Percentiles rank a stretch among this genome's conserved stretches.
These are phyloP conservation scores for Aphis craccivora DNA, from an alignment of 1,140 invertebrate species.

Conservation along the genomic window DNA sequence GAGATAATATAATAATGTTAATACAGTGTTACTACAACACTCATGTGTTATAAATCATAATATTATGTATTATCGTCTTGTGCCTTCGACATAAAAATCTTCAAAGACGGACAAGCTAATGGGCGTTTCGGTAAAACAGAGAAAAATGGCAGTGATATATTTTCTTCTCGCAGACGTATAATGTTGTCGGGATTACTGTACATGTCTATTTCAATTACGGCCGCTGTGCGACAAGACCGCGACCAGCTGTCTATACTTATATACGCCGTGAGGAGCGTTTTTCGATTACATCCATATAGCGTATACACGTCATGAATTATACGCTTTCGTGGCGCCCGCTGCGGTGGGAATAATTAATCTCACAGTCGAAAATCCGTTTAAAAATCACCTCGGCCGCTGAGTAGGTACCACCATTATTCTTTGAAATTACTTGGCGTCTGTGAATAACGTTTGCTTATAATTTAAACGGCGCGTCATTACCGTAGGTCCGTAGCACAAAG, in stretches of 20 bases:
- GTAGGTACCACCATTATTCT: neutral
- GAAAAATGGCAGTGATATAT: neutral
- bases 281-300: neutral
- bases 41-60: too few relatives aligned
- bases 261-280: neutral
- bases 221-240: neutral
- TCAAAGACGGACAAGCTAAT: too few relatives aligned
- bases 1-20: too few relatives aligned
- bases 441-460: constrained; percentile 11
- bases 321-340: neutral
- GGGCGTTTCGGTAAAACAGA: too few relatives aligned
- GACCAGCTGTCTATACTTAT: too few relatives aligned
- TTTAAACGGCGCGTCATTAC: neutral
- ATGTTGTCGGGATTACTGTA: neutral
- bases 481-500: neutral
- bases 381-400: constrained; percentile 1
- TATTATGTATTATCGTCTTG: too few relatives aligned
- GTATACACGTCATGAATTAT: neutral
- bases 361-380: neutral
- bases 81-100: too few relatives aligned
- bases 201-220: neutral
- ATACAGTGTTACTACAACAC: too few relatives aligned
- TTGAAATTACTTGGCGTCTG: constrained; percentile 6
- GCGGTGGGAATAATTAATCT: neutral
- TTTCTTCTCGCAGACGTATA: neutral